A percentile compares a stretch with the other conserved stretches of the same genome.
These are phyloP conservation scores for Anneissia japonica DNA, from an alignment of 35 echinoderm and acorn worm genomes.

Conservation along the genomic window DNA sequence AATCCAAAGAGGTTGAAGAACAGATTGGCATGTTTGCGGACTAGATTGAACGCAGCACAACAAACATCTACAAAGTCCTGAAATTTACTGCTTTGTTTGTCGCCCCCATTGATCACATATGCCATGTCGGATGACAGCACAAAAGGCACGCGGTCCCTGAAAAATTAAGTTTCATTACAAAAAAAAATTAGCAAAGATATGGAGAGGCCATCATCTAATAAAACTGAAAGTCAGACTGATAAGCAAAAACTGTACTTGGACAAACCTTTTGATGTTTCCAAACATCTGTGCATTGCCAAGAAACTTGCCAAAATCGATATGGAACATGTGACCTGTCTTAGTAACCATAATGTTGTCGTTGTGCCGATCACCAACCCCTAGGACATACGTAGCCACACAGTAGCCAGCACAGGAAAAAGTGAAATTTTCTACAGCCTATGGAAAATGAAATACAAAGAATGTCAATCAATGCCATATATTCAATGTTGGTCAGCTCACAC, in stretches of 20 bases:
- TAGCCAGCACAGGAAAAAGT: constrained; percentile 94
- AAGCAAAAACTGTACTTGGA: neutral
- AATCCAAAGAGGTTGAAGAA: constrained; percentile 98
- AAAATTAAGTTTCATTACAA: neutral
- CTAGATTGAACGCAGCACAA: constrained; percentile 87
- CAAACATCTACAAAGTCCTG: constrained; percentile 97
- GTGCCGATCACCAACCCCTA: constrained; percentile 90
- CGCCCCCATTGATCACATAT: constrained; percentile 90
- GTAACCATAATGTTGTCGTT: constrained; percentile 99
- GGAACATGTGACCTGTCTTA: constrained; percentile 93
- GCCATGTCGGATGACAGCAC: constrained; percentile 96
- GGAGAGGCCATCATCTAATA: neutral
- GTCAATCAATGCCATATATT: too few species aligned
- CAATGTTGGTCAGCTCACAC: too few species aligned
- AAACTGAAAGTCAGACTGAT: neutral
- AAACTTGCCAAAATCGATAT: constrained; percentile 94
- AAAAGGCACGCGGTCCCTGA: constrained; percentile 86
- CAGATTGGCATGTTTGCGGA: constrained; percentile 72
- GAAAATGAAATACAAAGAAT: too few species aligned
- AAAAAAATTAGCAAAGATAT: too few species aligned
- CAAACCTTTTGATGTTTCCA: constrained; percentile 91
- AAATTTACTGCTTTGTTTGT: constrained; percentile 81
- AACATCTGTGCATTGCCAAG: constrained; percentile 98
- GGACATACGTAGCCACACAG: constrained; percentile 95
- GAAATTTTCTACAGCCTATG: constrained; percentile 94